Evolutionary conservation across 2,797 vertebrate genomes (phyloP).

Genomic region (Alectoris magna): DNA sequence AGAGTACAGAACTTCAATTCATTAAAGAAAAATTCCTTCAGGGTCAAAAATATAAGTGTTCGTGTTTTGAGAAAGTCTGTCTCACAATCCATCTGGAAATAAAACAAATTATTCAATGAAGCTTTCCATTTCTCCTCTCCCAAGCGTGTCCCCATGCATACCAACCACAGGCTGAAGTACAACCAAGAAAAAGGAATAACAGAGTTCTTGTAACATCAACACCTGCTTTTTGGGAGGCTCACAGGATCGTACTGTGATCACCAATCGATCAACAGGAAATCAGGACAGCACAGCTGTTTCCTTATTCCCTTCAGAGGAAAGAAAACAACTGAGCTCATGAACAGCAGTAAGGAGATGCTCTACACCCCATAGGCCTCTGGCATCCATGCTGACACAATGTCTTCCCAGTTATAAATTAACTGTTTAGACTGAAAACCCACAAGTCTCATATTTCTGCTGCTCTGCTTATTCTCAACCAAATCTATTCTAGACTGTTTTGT

Average conservation of each 20-base stretch:
- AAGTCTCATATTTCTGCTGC: conserved; percentile 66
- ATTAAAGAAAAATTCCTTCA: not conserved
- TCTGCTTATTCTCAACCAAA: conserved; percentile 70
- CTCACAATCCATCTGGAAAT: not conserved
- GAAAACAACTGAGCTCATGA: conserved; percentile 36
- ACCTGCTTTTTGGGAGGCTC: conserved; percentile 43
- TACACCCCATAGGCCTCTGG: conserved; percentile 63
- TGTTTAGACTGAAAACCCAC: conserved; percentile 66
- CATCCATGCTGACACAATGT: conserved; percentile 48
- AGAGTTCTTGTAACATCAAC: conserved; percentile 7
- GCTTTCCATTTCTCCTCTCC: not conserved
- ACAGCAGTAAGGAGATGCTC: conserved; percentile 41
- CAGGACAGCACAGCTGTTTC: conserved; percentile 65
- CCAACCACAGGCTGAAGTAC: not conserved
- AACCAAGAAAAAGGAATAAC: not conserved
- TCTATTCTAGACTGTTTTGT: conserved; percentile 51
- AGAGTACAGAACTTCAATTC: not conserved
- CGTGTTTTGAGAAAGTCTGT: not conserved
- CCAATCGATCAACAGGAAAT: conserved; percentile 71
- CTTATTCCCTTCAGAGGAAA: conserved; percentile 51
- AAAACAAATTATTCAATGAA: not conserved
- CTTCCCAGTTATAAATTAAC: conserved; percentile 66
- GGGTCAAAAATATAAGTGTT: not conserved
- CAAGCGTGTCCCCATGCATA: not conserved
- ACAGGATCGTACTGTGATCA: conserved; percentile 43